Percentiles rank a stretch among this genome's conserved stretches.
phyloP scores from a whole-genome alignment of 2,888 invertebrate genomes.

The Eupithecia inturbata region DNA sequence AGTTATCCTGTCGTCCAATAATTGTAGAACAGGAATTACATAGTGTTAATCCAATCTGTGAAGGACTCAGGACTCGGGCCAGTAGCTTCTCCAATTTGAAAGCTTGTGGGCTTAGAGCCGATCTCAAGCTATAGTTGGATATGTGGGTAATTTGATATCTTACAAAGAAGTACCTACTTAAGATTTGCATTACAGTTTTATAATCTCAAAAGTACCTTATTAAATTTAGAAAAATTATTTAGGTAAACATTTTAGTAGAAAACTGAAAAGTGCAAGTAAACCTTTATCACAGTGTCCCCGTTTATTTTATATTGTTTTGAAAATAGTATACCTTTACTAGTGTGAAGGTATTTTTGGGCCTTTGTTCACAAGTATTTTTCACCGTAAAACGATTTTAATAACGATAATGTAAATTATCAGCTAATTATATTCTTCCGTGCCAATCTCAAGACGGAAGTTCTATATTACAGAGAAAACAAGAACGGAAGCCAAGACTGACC shows the following conservation, averaged over 20 bases:
- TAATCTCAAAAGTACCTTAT: not conserved
- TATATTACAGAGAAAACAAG: constrained; percentile 51
- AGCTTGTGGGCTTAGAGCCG: constrained; percentile 8
- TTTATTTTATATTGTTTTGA: too few species aligned
- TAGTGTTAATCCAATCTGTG: constrained; percentile 69
- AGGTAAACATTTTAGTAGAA: not conserved
- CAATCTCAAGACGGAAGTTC: constrained; percentile 16
- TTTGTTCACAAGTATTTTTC: too few species aligned
- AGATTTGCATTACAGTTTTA: not conserved
- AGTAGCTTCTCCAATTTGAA: constrained; percentile 38
- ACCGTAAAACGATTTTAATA: too few species aligned
- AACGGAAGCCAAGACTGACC: constrained; percentile 79
- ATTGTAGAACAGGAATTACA: constrained; percentile 66
- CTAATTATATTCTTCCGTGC: constrained; percentile 2
- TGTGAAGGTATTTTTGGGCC: too few species aligned
- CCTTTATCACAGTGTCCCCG: too few species aligned
- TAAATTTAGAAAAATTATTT: not conserved
- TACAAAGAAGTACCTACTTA: not conserved
- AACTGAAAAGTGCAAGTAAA: not conserved
- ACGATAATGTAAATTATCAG: not conserved
- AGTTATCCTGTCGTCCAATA: constrained; percentile 51
- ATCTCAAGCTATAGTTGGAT: not conserved
- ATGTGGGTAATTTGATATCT: not conserved
- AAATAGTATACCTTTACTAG: too few species aligned
- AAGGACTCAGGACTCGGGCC: constrained; percentile 54